These are phyloP conservation scores for Menidia menidia DNA, from an alignment of 2,797 vertebrate species.

Conservation along the genomic window DNA sequence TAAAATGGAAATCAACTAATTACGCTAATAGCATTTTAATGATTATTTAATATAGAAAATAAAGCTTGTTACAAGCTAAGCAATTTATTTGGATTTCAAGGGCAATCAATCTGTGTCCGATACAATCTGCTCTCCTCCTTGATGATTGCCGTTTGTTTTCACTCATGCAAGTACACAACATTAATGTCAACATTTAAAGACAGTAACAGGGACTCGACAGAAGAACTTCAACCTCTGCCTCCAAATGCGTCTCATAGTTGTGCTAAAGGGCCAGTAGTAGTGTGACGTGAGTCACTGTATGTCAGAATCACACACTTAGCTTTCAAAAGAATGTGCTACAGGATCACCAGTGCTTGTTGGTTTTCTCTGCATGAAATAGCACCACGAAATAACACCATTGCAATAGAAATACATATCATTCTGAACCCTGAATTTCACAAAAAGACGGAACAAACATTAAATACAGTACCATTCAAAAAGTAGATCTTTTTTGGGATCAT, in stretches of 20 bases:
- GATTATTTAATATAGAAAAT: conserved; percentile 77
- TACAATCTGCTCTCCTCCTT: conserved; percentile 55
- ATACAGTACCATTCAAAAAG: too few relatives aligned
- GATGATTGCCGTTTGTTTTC: conserved; percentile 39
- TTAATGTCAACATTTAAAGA: conserved; percentile 13
- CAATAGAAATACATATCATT: too few relatives aligned
- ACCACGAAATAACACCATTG: too few relatives aligned
- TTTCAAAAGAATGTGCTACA: too few relatives aligned
- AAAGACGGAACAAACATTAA: too few relatives aligned
- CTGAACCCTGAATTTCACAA: too few relatives aligned
- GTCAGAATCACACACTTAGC: not conserved
- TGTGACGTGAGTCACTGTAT: not conserved
- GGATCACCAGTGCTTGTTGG: too few relatives aligned
- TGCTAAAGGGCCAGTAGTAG: not conserved
- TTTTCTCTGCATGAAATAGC: too few relatives aligned
- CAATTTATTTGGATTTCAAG: conserved; percentile 74
- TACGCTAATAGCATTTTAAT: conserved; percentile 74
- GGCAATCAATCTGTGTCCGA: conserved; percentile 71
- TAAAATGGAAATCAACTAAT: conserved; percentile 72
- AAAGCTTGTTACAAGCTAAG: conserved; percentile 73
- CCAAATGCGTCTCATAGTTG: not conserved
- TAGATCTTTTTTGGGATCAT: too few relatives aligned
- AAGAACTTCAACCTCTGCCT: not conserved
- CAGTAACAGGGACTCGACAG: not conserved
- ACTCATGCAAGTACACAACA: conserved; percentile 4